These are phyloP conservation scores for Eudyptes chrysolophus DNA, from an alignment of 2,113 vertebrate species.

Conservation along the genomic window DNA sequence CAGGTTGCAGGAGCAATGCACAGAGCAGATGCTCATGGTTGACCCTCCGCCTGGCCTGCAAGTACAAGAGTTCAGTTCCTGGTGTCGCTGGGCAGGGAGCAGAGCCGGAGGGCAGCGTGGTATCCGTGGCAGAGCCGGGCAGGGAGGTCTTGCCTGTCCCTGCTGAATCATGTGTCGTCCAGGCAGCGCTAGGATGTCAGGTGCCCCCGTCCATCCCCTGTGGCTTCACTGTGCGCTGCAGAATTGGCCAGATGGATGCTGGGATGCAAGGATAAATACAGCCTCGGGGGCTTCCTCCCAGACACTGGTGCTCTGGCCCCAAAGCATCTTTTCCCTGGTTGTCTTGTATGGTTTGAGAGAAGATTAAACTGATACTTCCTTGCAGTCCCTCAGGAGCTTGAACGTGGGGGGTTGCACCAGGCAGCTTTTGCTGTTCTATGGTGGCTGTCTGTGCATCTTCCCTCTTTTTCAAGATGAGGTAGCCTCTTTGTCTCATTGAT, in stretches of 20 bases:
- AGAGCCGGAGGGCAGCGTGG: neutral
- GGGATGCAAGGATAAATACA: neutral
- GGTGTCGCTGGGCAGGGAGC: neutral
- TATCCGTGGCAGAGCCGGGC: fast-evolving
- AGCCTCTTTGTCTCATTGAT: neutral
- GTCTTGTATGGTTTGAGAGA: neutral
- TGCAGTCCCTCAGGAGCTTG: neutral
- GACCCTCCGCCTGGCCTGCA: neutral
- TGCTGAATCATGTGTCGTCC: neutral
- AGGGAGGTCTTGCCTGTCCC: neutral
- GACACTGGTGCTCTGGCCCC: neutral
- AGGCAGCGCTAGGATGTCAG: neutral
- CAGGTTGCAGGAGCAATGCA: neutral
- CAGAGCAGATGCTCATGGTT: neutral
- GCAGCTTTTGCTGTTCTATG: neutral
- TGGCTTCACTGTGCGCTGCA: neutral
- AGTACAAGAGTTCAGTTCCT: neutral
- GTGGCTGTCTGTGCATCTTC: neutral
- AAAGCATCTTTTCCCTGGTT: neutral
- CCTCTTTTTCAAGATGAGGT: neutral
- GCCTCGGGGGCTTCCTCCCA: neutral
- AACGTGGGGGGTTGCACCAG: fast-evolving
- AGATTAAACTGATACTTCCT: neutral
- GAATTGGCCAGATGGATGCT: neutral
- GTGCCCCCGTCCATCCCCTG: neutral